Conservation (phyloP, 2,888 invertebrate species). For the Lymantria monacha region DNA sequence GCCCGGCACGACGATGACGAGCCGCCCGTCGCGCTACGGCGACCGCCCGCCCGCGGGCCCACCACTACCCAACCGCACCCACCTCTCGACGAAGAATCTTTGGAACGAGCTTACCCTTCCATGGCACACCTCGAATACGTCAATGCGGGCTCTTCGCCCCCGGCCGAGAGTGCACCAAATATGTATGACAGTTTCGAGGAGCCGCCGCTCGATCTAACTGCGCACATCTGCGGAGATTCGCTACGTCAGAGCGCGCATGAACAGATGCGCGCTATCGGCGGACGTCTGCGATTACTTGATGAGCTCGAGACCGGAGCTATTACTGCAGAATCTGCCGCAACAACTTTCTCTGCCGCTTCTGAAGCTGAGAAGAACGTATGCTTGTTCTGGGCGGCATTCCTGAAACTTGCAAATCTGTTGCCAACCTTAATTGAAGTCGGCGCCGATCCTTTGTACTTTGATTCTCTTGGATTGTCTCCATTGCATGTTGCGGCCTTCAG, state of each 20-base stretch:
- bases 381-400: slow-evolving; percentile 88
- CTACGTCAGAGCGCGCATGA: slow-evolving; percentile 88
- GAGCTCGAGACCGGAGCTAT: slow-evolving; percentile 88
- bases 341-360: slow-evolving; percentile 80
- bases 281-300: slow-evolving; percentile 86
- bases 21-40: slow-evolving; percentile 44
- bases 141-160: slow-evolving; percentile 90
- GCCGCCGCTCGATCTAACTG: slow-evolving; percentile 85
- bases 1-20: slow-evolving; percentile 39
- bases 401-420: slow-evolving; percentile 86
- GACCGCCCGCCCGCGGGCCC: slow-evolving; percentile 57
- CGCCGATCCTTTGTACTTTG: slow-evolving; percentile 86
- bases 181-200: slow-evolving; percentile 92
- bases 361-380: slow-evolving; percentile 87
- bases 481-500: slow-evolving; percentile 90
- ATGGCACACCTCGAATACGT: slow-evolving; percentile 88
- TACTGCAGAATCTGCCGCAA: slow-evolving; percentile 78
- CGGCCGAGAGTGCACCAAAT: slow-evolving; percentile 90
- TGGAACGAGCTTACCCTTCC: slow-evolving; percentile 86
- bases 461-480: slow-evolving; percentile 88
- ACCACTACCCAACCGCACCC: slow-evolving; percentile 35
- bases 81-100: slow-evolving; percentile 69
- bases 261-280: slow-evolving; percentile 87
- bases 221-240: slow-evolving; percentile 88
- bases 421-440: slow-evolving; percentile 84